Percentiles rank a stretch among this genome's conserved stretches.
Evolutionary conservation across 2,888 invertebrate species (phyloP).

Genomic region (Amblyjoppa fuscipennis): DNA sequence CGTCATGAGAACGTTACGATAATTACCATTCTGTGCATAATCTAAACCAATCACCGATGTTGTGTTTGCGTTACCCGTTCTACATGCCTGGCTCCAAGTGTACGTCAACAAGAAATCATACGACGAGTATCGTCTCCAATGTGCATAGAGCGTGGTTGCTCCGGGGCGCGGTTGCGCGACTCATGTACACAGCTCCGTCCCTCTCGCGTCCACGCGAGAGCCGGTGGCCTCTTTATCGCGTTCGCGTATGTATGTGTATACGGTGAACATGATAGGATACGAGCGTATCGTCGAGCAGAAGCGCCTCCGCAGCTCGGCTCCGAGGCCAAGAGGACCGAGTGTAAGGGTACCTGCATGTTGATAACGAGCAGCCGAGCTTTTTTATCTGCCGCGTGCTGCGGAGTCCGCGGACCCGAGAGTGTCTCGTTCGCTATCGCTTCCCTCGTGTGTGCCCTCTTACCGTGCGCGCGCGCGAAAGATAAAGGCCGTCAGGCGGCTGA

Average conservation of each 20-base stretch:
- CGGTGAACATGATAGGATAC: conserved; percentile 27
- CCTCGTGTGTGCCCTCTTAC: conserved; percentile 15
- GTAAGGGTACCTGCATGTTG: conserved; percentile 72
- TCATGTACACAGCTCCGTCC: not conserved
- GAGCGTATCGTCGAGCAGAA: conserved; percentile 31
- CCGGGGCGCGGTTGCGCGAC: not conserved
- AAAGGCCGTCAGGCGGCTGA: conserved; percentile 20
- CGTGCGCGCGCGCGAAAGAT: conserved; percentile 48
- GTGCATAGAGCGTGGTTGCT: not conserved
- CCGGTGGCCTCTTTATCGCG: conserved; percentile 19
- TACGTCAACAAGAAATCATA: not conserved
- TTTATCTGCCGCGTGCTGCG: conserved; percentile 48
- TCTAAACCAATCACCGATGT: not conserved
- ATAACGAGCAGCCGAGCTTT: conserved; percentile 67
- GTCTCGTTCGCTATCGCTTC: conserved; percentile 52
- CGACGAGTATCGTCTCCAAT: not conserved
- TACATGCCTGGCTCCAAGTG: not conserved
- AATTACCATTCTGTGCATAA: not conserved
- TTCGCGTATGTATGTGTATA: not conserved
- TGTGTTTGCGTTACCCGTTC: not conserved
- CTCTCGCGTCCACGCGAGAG: not conserved
- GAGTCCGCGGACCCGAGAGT: conserved; percentile 34
- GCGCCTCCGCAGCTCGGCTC: conserved; percentile 20
- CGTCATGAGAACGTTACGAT: not conserved
- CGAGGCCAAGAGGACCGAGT: conserved; percentile 59